phyloP scores from a whole-genome alignment of 2,797 vertebrate genomes.

The Diplodus puntazzo region DNA sequence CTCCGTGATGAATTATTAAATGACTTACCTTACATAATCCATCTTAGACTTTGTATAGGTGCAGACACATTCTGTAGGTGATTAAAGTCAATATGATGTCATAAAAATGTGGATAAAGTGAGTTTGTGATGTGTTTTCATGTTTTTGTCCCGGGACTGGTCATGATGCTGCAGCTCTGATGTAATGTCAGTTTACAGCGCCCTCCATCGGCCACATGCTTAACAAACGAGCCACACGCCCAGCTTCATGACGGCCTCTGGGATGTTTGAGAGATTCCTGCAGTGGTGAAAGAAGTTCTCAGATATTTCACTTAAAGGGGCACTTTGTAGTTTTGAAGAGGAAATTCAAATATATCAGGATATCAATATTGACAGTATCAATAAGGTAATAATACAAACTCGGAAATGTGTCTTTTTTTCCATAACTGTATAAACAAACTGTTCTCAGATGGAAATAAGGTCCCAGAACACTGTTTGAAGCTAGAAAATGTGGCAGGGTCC shows the following conservation, averaged over 20 bases:
- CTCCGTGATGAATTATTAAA: slow-evolving; percentile 54
- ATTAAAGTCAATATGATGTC: background rate
- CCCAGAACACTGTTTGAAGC: too few species aligned
- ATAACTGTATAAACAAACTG: too few species aligned
- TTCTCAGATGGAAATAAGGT: too few species aligned
- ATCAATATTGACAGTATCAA: too few species aligned
- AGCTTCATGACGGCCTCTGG: background rate
- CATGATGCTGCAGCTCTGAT: slow-evolving; percentile 25
- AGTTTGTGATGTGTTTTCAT: background rate
- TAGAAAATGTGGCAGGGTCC: too few species aligned
- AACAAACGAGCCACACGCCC: background rate
- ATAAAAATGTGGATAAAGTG: background rate
- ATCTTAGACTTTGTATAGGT: slow-evolving; percentile 1
- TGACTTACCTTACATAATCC: slow-evolving; percentile 1
- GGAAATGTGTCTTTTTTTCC: too few species aligned
- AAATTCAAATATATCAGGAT: too few species aligned
- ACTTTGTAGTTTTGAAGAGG: too few species aligned
- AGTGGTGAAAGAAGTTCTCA: background rate
- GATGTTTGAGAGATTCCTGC: background rate
- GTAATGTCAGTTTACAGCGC: slow-evolving; percentile 30
- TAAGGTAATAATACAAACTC: too few species aligned
- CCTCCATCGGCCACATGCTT: slow-evolving; percentile 29
- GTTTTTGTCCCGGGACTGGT: background rate
- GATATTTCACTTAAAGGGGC: too few species aligned
- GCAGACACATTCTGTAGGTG: background rate